A percentile compares a stretch with the other conserved stretches of the same genome.
These are phyloP conservation scores for Chelon auratus DNA, from an alignment of 2,797 vertebrate species.

Conservation along the genomic window DNA sequence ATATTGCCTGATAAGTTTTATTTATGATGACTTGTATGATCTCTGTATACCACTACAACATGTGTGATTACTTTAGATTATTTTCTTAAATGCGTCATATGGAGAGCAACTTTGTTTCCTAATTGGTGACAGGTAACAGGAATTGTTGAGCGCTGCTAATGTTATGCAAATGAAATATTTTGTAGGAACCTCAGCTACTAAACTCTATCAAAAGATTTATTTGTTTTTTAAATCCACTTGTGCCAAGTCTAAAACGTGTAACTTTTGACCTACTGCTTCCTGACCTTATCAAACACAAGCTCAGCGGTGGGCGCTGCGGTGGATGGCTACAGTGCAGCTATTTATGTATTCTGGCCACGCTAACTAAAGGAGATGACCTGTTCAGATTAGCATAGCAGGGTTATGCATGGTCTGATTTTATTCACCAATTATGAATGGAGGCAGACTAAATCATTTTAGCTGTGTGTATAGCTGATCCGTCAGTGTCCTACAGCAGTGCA, in stretches of 20 bases:
- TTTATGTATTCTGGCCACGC: conserved; percentile 8
- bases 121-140: not conserved
- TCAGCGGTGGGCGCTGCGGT: not conserved
- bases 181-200: no score
- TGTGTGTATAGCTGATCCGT: not conserved
- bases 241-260: no score
- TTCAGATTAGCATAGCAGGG: conserved; percentile 28
- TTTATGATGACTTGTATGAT: no score
- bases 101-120: not conserved
- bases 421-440: conserved; percentile 13
- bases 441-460: not conserved
- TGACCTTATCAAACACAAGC: conserved; percentile 10
- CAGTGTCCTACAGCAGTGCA: conserved; percentile 27
- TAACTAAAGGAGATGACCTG: conserved; percentile 5
- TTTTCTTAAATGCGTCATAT: not conserved
- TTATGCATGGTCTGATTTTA: conserved; percentile 11
- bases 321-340: conserved; percentile 6
- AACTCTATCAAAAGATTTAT: no score
- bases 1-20: no score
- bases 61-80: not conserved
- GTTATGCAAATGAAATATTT: no score
- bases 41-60: not conserved
- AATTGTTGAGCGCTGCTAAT: no score
- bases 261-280: not conserved
- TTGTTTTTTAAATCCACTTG: no score